Percentiles rank a stretch among this genome's conserved stretches.
Conservation (phyloP, 2,113 vertebrate species). For the Eidolon helvum region DNA sequence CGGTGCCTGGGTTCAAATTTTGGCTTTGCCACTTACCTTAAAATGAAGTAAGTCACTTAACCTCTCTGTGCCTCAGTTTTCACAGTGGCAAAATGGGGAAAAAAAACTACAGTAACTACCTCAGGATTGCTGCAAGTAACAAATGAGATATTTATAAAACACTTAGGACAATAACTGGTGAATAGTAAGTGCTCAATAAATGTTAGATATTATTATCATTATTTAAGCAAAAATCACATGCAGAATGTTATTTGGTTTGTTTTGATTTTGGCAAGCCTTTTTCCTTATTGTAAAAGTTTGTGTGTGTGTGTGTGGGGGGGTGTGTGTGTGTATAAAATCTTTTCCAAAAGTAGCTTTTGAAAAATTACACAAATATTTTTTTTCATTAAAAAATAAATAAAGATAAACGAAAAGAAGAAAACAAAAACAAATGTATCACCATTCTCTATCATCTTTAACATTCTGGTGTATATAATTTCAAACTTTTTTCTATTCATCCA, state of each 20-base stretch:
- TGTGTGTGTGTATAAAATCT: not conserved
- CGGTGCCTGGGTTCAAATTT: conserved; percentile 2
- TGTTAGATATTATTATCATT: not conserved
- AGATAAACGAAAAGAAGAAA: conserved; percentile 2
- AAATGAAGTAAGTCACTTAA: not conserved
- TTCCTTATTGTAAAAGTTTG: not conserved
- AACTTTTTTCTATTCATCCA: not conserved
- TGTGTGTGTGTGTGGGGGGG: too few relatives aligned
- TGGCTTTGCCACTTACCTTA: not conserved
- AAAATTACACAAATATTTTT: not conserved
- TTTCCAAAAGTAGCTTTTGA: not conserved
- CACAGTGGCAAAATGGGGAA: not conserved
- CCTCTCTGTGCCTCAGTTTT: not conserved
- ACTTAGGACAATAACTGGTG: not conserved
- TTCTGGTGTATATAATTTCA: not conserved
- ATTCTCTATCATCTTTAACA: not conserved
- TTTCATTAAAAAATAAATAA: too few relatives aligned
- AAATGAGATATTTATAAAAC: not conserved
- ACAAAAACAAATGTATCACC: not conserved
- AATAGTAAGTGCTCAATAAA: not conserved
- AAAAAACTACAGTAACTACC: not conserved
- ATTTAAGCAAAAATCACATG: conserved; percentile 10
- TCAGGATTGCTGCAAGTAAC: not conserved
- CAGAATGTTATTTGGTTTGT: not conserved
- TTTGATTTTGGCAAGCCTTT: not conserved